A percentile compares a stretch with the other conserved stretches of the same genome.
These are phyloP conservation scores for Ivindomyrus marchei DNA, from an alignment of 2,113 vertebrate genomes.

Conservation along the genomic window DNA sequence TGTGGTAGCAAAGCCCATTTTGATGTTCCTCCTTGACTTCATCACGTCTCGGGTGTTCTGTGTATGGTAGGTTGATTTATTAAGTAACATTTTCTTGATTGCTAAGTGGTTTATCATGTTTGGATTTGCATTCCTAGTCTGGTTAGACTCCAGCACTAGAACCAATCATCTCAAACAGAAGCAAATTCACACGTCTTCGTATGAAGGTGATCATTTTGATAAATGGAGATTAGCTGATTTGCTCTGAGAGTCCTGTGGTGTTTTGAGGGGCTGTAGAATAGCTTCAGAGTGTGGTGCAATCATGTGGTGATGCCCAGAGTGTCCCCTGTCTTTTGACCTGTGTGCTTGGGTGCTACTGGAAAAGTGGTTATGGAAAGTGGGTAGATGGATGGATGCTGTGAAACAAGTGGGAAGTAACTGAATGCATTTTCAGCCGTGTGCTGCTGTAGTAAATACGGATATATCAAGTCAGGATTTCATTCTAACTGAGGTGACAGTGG, in stretches of 20 bases:
- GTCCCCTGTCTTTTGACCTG: not conserved
- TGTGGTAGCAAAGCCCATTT: not conserved
- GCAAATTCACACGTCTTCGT: too few relatives aligned
- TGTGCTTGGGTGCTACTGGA: not conserved
- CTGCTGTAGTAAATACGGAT: not conserved
- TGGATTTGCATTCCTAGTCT: not conserved
- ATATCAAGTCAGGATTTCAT: not conserved
- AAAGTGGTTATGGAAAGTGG: not conserved
- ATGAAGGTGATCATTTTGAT: not conserved
- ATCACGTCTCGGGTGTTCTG: not conserved
- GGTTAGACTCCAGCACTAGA: not conserved
- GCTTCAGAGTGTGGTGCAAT: not conserved
- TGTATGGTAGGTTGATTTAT: not conserved
- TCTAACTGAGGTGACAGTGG: not conserved
- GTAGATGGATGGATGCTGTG: not conserved
- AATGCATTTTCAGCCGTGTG: not conserved
- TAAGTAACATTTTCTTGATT: not conserved
- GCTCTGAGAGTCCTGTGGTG: not conserved
- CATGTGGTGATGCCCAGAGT: not conserved
- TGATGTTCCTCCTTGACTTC: conserved; percentile 27
- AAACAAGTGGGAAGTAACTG: not conserved
- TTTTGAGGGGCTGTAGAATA: not conserved
- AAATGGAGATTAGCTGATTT: not conserved
- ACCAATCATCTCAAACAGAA: too few relatives aligned
- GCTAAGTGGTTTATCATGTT: not conserved